phyloP scores from a whole-genome alignment of 2,797 vertebrate species.

The Mus minutoides region DNA sequence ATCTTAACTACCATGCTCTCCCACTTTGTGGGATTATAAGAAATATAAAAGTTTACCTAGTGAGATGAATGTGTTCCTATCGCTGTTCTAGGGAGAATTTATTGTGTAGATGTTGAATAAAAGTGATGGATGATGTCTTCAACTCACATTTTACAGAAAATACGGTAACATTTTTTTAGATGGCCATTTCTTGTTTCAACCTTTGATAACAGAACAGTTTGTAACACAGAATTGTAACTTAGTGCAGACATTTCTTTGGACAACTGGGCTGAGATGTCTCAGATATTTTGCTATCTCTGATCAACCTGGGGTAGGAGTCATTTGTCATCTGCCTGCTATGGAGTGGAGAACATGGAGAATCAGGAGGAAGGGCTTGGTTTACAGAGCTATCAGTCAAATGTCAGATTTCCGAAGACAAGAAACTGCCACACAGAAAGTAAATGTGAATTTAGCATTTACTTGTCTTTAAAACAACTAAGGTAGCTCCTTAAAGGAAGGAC shows the following conservation, averaged over 20 bases:
- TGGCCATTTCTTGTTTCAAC: constrained; percentile 59
- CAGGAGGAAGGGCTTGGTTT: constrained; percentile 8
- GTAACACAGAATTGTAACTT: constrained; percentile 52
- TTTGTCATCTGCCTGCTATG: constrained; percentile 4
- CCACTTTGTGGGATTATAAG: constrained; percentile 48
- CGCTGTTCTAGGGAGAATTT: constrained; percentile 67
- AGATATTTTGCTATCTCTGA: constrained; percentile 43
- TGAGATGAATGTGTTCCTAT: constrained; percentile 63
- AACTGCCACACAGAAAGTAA: constrained; percentile 56
- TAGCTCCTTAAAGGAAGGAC: constrained; percentile 28
- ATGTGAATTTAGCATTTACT: constrained; percentile 8
- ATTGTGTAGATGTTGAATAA: constrained; percentile 54
- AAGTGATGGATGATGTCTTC: constrained; percentile 69
- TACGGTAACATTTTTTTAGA: constrained; percentile 59
- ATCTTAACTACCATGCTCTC: background rate
- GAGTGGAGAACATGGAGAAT: background rate
- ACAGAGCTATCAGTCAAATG: constrained; percentile 26
- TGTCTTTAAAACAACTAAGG: constrained; percentile 35
- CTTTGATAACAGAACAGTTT: constrained; percentile 41
- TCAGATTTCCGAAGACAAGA: background rate
- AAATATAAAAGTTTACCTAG: constrained; percentile 73
- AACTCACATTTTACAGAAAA: constrained; percentile 58
- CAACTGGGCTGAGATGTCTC: background rate
- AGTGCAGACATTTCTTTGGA: constrained; percentile 35
- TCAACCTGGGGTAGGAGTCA: constrained; percentile 10